Percentiles rank a stretch among this genome's conserved stretches.
Evolutionary conservation across 1,140 invertebrate genomes (phyloP).

Genomic region (Drosophila ercepeae): DNA sequence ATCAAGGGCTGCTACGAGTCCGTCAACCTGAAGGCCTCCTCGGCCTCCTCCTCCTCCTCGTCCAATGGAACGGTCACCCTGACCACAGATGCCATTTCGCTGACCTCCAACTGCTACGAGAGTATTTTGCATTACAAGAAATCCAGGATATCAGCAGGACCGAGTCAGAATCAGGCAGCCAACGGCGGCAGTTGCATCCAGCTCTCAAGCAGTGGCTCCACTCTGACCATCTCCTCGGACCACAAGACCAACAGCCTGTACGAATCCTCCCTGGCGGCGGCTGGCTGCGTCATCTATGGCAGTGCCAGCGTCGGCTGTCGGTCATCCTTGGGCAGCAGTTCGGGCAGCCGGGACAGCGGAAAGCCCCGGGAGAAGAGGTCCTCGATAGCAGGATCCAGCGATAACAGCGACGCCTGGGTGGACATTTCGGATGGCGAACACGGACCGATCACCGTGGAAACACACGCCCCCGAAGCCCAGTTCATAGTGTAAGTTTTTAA

Average conservation of each 20-base stretch:
- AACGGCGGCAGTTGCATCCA: constrained; percentile 83
- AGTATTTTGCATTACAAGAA: constrained; percentile 84
- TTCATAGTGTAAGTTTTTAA: constrained; percentile 84
- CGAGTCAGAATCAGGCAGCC: constrained; percentile 34
- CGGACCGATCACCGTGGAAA: constrained; percentile 1
- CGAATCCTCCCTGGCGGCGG: constrained; percentile 79
- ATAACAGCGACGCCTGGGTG: constrained; percentile 88
- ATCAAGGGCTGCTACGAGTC: constrained; percentile 85
- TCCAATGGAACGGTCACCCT: constrained; percentile 16
- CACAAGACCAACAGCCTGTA: constrained; percentile 88
- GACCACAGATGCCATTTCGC: constrained; percentile 63
- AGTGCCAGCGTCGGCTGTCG: constrained; percentile 71
- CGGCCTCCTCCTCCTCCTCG: constrained; percentile 7
- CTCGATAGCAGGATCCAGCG: constrained; percentile 84
- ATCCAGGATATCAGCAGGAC: constrained; percentile 69
- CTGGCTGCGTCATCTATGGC: constrained; percentile 84
- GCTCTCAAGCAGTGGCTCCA: constrained; percentile 84
- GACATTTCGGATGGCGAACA: constrained; percentile 86
- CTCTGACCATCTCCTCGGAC: constrained; percentile 86
- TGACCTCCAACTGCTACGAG: constrained; percentile 86
- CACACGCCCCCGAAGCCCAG: constrained; percentile 50
- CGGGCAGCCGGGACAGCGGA: constrained; percentile 23
- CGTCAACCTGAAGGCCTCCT: constrained; percentile 40
- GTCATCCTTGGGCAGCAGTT: constrained; percentile 54
- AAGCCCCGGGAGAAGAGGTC: constrained; percentile 52